Base-by-base conservation (phyloP, 2,113 vertebrate species). In the Vulpes vulpes region DNA sequence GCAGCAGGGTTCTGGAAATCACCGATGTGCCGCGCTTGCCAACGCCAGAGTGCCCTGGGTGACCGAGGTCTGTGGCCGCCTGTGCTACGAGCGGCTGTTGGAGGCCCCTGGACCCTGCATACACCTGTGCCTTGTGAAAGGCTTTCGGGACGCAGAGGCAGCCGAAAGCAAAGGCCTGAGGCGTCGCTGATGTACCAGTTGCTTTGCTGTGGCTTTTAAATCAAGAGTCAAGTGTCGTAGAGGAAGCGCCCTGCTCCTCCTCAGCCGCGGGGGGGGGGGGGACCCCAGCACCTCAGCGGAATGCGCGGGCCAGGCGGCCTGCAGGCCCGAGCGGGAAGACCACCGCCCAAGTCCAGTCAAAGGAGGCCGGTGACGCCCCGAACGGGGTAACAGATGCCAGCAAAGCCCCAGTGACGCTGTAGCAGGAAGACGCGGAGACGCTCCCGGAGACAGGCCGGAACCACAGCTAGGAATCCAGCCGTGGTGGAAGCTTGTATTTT, bases 171-270 rank as follows among this genome's bases (percentile, higher is more conserved):
- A 92, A 78, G 76, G 12, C 6, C 1, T 62, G 82, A 91, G 89
- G 55, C 55, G 23, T 78, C 60, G 95, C 64, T 97, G 96, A 97
- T 71, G 51, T 85, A 53, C 32, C 81, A n/a, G 91, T 64, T 83
- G 38, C 97, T 95, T 95, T 97, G 91, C 64, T 92, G 53, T 76
- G n/a, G 69, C 96, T 98, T 97, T 97, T 83, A 97, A 89, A 67
- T 93, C 89, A 89, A 95, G 92, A 96, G 91, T 93, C 73, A 96
- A 95, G 94, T 94, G 81, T 53, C 4, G 74, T 81, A 93, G 84
- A 94, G 84, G 49, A 96, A 91, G 23, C 2, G 62, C 43, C 35
- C 35, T 2, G 35, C 35, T 35, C 35, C 43, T 43, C 43, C 43
- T 43, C 43, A 7, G 43, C 43, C 43, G 43, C 43, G 0, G 43